Evolutionary conservation across 64 coral and sea anemone genomes (phyloP).

Genomic region (Porites lutea): DNA sequence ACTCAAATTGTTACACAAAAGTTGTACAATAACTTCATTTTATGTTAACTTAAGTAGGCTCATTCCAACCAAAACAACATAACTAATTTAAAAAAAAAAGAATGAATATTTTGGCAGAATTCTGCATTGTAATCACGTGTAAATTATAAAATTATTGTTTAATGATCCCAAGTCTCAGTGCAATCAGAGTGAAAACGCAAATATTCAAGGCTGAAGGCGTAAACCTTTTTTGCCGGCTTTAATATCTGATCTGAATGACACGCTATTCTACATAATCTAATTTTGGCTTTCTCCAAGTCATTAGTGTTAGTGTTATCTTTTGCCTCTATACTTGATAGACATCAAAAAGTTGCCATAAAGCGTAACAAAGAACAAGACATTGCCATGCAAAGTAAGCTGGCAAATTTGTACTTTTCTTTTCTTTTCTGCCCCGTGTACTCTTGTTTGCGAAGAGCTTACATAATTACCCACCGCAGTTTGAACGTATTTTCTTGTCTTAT

Average conservation of each 20-base stretch:
- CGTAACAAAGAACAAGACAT: neutral
- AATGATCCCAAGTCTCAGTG: neutral
- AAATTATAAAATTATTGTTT: neutral
- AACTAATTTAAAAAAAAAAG: neutral
- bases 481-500: slow-evolving; percentile 7
- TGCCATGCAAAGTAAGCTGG: neutral
- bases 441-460: neutral
- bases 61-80: neutral
- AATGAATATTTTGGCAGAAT: too few relatives aligned
- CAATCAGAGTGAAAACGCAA: neutral
- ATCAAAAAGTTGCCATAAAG: neutral
- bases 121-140: too few relatives aligned
- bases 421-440: neutral
- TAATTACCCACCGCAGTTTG: neutral
- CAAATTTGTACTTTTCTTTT: neutral
- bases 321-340: neutral
- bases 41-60: neutral
- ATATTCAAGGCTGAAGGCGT: too few relatives aligned
- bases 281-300: neutral
- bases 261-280: neutral
- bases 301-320: neutral
- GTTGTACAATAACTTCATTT: neutral
- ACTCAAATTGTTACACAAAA: neutral
- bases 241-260: neutral
- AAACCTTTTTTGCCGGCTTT: too few relatives aligned